These are phyloP conservation scores for Dermochelys coriacea DNA, from an alignment of 2,797 vertebrate genomes.

Conservation along the genomic window DNA sequence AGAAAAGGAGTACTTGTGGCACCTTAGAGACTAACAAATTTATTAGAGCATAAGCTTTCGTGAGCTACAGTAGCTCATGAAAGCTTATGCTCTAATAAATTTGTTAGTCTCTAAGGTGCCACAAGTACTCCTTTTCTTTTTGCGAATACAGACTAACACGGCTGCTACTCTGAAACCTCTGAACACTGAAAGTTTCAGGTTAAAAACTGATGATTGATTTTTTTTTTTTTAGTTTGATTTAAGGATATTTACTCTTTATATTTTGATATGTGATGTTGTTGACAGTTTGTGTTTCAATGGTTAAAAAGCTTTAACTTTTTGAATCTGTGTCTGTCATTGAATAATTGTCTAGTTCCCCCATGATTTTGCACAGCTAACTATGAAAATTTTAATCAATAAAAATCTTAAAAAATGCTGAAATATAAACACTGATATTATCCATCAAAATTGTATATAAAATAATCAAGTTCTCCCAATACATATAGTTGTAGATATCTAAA, in stretches of 20 bases:
- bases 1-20: too few relatives aligned
- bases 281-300: background rate
- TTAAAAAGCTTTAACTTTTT: background rate
- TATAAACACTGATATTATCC: background rate
- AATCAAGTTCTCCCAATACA: background rate
- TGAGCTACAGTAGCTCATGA: too few relatives aligned
- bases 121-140: too few relatives aligned
- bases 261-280: background rate
- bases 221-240: background rate
- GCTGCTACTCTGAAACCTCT: too few relatives aligned
- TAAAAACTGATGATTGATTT: background rate
- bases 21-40: too few relatives aligned
- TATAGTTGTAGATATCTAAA: background rate
- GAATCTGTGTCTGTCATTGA: background rate
- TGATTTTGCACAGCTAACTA: background rate
- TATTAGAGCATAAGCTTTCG: too few relatives aligned
- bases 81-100: too few relatives aligned
- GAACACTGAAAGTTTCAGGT: background rate
- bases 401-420: background rate
- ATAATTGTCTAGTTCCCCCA: background rate
- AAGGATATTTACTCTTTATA: background rate
- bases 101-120: too few relatives aligned
- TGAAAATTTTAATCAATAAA: background rate
- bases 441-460: background rate
- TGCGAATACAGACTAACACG: too few relatives aligned